Base-by-base conservation (phyloP, 2,113 vertebrate genomes). In the Ondatra zibethicus region DNA sequence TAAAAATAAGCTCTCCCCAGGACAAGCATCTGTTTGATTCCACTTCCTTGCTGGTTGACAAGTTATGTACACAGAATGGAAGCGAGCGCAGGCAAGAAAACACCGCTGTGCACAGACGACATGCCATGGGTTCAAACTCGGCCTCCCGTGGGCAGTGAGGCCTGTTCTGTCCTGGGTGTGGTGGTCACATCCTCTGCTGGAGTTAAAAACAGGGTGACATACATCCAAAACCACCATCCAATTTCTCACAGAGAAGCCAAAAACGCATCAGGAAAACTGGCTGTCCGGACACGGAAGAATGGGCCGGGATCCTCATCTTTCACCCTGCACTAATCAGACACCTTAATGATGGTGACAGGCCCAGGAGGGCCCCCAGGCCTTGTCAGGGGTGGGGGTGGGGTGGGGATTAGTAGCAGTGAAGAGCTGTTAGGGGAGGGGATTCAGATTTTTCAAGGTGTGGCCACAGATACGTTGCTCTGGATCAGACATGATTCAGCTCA, bases 21-120 rank as follows among this genome's bases (percentile, higher is more conserved):
- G 94, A 95, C 96, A 96, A 97, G 89, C 92, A 96, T 98, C 95
- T 98, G 97, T 93, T 98, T 96, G 96, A 89, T 97, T 97, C 95
- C 45, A 39, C 92, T 95, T 73, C 63, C 95, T 96, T 95, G 98
- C 31, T 92, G 88, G 93, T 91, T 95, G 92, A 96, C 75, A 96
- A 93, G 95, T 97, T 97, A 91, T 75, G 96, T 36, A 93, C 95
- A 58, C 81, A 92, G 91, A 47, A 95, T 78, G 95, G 93, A 94
- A 95, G 95, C 73, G 96, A 88, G 72, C 77, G 55, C 72, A 93
- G 96, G 96, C 94, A 76, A 2, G 75, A 58, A 84, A 93, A 93
- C n/a, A 58, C 94, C 96, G 92, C 81, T 94, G 95, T 77, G 92
- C 94, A 97, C 36, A 52, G 94, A 96, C 39, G 68, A 92, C 55